Evolutionary conservation across 2,888 invertebrate species (phyloP).

Genomic region (Auanema freiburgensis): DNA sequence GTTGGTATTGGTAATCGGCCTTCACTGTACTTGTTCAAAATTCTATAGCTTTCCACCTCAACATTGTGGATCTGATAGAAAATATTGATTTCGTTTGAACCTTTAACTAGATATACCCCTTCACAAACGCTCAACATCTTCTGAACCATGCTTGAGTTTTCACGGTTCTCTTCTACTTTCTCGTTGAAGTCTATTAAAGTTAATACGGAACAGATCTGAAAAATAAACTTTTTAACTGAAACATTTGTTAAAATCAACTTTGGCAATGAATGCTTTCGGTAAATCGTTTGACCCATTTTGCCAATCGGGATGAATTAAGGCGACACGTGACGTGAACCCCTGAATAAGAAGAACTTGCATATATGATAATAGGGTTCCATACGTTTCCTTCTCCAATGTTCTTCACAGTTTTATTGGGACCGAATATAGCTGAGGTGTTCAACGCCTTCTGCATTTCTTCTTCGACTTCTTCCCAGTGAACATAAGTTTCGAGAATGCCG

Average conservation of each 20-base stretch:
- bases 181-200: constrained; percentile 7
- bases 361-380: too few relatives aligned
- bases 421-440: constrained; percentile 27
- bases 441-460: constrained; percentile 24
- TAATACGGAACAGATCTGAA: constrained; percentile 15
- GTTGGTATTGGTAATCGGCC: background rate
- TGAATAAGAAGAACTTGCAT: too few relatives aligned
- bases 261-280: constrained; percentile 24
- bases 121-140: too few relatives aligned
- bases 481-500: constrained; percentile 30
- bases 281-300: constrained; percentile 17
- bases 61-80: too few relatives aligned
- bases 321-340: constrained; percentile 32
- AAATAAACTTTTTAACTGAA: too few relatives aligned
- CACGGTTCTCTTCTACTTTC: constrained; percentile 8
- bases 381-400: constrained; percentile 34
- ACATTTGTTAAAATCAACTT: constrained; percentile 12
- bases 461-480: constrained; percentile 33
- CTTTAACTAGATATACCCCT: too few relatives aligned
- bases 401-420: constrained; percentile 18
- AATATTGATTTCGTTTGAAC: too few relatives aligned
- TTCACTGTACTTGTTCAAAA: too few relatives aligned
- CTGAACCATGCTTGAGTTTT: too few relatives aligned
- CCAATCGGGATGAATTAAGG: constrained; percentile 31
- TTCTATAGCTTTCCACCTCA: too few relatives aligned